Percentiles rank a stretch among this genome's conserved stretches.
Evolutionary conservation across 2,888 invertebrate species (phyloP).

Genomic region (Eilema sororculum): DNA sequence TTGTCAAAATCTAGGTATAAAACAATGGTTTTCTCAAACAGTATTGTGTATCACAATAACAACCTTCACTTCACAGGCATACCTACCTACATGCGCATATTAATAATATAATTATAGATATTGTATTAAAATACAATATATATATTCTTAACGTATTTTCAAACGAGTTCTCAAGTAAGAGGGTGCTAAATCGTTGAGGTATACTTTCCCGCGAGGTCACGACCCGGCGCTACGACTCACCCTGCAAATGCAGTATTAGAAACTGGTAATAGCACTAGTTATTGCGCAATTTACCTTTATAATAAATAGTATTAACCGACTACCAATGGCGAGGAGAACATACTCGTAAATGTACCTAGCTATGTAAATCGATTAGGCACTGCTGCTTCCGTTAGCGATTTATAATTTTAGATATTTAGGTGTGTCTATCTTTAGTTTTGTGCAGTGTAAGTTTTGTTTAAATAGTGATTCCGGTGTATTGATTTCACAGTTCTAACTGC

Average conservation of each 20-base stretch:
- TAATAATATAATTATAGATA: too few relatives aligned
- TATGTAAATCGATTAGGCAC: too few relatives aligned
- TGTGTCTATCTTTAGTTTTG: too few relatives aligned
- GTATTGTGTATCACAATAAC: too few relatives aligned
- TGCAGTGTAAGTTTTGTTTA: too few relatives aligned
- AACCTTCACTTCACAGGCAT: neutral
- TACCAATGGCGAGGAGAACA: neutral
- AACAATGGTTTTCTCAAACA: neutral
- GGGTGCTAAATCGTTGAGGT: neutral
- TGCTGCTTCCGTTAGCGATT: too few relatives aligned
- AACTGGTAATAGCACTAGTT: neutral
- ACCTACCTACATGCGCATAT: neutral
- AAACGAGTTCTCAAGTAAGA: constrained; percentile 6
- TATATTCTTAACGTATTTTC: too few relatives aligned
- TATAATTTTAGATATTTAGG: too few relatives aligned
- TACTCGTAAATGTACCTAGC: too few relatives aligned
- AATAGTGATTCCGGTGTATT: too few relatives aligned
- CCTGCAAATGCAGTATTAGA: constrained; percentile 9
- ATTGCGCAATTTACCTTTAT: neutral
- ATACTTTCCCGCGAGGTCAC: neutral
- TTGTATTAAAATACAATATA: too few relatives aligned
- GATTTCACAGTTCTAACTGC: too few relatives aligned
- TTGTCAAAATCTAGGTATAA: neutral
- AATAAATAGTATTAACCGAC: neutral
- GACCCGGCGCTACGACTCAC: constrained; percentile 1